phyloP scores from a whole-genome alignment of 2,113 vertebrate species.

The Stigmatopora nigra region DNA sequence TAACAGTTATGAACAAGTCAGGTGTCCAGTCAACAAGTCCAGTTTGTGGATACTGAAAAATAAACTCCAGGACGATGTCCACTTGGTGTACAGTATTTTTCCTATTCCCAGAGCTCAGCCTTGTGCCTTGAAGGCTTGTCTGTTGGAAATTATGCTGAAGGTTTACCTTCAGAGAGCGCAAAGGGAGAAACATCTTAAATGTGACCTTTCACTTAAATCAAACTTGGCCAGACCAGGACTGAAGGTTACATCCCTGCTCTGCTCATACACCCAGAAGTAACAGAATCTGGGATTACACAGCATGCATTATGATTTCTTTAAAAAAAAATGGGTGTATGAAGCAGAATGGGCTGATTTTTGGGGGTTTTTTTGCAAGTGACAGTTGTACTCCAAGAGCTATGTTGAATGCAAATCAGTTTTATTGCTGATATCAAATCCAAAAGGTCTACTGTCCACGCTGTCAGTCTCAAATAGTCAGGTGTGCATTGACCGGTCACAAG shows the following conservation, averaged over 20 bases:
- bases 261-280: constrained; percentile 8
- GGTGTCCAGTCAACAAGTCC: too few relatives aligned
- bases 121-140: constrained; percentile 37
- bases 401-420: background rate
- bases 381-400: background rate
- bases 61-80: constrained; percentile 39
- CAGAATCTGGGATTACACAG: background rate
- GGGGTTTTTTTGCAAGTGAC: background rate
- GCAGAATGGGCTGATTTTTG: background rate
- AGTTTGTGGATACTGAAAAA: constrained; percentile 46
- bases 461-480: background rate
- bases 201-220: constrained; percentile 50
- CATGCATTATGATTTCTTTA: background rate
- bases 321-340: background rate
- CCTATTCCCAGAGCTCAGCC: constrained; percentile 39
- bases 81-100: constrained; percentile 27
- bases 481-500: background rate
- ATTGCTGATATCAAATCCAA: background rate
- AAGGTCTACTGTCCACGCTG: background rate
- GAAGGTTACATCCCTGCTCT: constrained; percentile 16
- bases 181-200: constrained; percentile 37
- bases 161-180: constrained; percentile 39
- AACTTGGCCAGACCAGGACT: constrained; percentile 16
- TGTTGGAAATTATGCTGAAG: constrained; percentile 31
- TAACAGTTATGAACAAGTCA: background rate